These are phyloP conservation scores for Pachyrhynchus sulphureomaculatus DNA, from an alignment of 1,140 invertebrate species.

Conservation along the genomic window DNA sequence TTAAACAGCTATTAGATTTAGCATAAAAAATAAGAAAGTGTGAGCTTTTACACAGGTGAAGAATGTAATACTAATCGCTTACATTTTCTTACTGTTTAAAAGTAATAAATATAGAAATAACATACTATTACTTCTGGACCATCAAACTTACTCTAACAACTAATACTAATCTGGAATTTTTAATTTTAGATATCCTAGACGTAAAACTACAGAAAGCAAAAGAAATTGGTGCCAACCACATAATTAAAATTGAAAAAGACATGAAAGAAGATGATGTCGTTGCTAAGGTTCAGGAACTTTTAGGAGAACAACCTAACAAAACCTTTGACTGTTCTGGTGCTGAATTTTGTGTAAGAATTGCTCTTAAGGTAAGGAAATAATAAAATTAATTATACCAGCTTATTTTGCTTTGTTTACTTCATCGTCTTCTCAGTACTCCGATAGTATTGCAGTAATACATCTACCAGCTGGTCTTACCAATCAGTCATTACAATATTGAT, in stretches of 20 bases:
- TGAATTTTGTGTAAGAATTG: conserved; percentile 73
- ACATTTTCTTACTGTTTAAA: no score
- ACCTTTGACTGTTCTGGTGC: conserved; percentile 88
- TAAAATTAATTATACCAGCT: conserved; percentile 15
- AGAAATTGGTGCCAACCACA: conserved; percentile 77
- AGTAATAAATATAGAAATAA: no score
- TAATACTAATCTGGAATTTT: no score
- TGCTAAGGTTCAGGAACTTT: conserved; percentile 60
- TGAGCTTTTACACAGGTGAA: no score
- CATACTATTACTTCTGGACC: no score
- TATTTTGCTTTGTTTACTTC: neutral
- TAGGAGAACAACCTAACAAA: conserved; percentile 72
- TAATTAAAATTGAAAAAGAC: conserved; percentile 62
- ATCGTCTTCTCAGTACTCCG: neutral
- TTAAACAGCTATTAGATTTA: neutral
- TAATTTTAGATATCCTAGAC: conserved; percentile 74
- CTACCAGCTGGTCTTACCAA: no score
- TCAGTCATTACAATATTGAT: no score
- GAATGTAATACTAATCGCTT: no score
- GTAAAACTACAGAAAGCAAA: conserved; percentile 77
- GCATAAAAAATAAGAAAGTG: neutral
- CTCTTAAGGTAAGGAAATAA: conserved; percentile 68
- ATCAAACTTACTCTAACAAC: no score
- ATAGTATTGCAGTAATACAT: no score
- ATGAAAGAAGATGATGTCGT: conserved; percentile 63